A percentile compares a stretch with the other conserved stretches of the same genome.
These are phyloP conservation scores for Tribolium madens DNA, from an alignment of 1,140 invertebrate species.

Conservation along the genomic window DNA sequence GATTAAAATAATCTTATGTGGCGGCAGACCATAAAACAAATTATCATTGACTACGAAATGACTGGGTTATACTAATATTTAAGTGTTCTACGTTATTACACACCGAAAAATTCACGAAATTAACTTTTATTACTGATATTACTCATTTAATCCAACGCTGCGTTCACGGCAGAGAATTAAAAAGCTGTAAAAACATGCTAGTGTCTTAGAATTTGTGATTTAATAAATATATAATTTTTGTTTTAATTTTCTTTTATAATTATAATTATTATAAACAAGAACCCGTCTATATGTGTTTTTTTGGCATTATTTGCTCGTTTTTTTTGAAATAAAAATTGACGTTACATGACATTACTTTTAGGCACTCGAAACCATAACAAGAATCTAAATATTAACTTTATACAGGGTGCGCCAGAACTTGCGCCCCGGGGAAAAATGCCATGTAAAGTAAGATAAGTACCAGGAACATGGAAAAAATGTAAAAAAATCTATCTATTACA, in stretches of 20 bases:
- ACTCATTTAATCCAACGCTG: not conserved
- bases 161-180: not conserved
- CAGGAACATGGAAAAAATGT: too few relatives aligned
- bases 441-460: too few relatives aligned
- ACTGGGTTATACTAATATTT: slow-evolving; percentile 45
- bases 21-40: slow-evolving; percentile 54
- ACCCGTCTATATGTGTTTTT: too few relatives aligned
- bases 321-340: too few relatives aligned
- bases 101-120: slow-evolving; percentile 25
- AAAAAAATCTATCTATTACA: too few relatives aligned
- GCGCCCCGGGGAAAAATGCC: too few relatives aligned
- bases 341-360: too few relatives aligned
- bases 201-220: slow-evolving; percentile 6
- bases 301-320: too few relatives aligned
- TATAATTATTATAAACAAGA: too few relatives aligned
- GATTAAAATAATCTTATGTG: slow-evolving; percentile 56
- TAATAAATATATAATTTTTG: not conserved
- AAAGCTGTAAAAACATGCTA: slow-evolving; percentile 7
- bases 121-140: slow-evolving; percentile 14
- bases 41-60: slow-evolving; percentile 50
- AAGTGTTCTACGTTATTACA: slow-evolving; percentile 37
- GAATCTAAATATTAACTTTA: too few relatives aligned
- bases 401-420: too few relatives aligned
- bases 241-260: not conserved
- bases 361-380: too few relatives aligned